Evolutionary conservation across 2,888 invertebrate species (phyloP).

Genomic region (Acutogordius australiensis): DNA sequence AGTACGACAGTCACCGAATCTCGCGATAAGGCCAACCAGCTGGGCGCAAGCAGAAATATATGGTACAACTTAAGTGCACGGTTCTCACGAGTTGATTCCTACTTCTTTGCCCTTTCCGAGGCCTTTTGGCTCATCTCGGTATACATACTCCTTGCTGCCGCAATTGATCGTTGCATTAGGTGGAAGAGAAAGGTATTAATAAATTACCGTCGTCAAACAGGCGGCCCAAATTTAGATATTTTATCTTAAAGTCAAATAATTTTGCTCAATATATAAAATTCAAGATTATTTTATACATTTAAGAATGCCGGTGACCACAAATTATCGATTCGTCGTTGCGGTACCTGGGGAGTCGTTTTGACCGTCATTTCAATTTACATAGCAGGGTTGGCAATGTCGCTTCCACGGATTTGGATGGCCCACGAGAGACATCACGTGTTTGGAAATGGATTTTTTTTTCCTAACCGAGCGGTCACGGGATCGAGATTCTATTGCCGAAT

Average conservation of each 20-base stretch:
- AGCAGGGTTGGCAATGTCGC: background rate
- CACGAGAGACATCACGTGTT: background rate
- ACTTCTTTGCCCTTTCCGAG: background rate
- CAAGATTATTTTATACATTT: too few species aligned
- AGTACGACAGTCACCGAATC: too few species aligned
- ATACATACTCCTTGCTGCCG: background rate
- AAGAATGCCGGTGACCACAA: background rate
- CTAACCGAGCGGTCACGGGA: background rate
- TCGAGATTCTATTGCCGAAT: background rate
- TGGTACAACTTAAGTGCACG: background rate
- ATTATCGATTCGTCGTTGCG: background rate
- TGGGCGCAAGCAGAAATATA: background rate
- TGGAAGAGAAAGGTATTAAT: background rate
- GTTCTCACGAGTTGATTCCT: background rate
- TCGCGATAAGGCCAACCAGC: too few species aligned
- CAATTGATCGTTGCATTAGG: background rate
- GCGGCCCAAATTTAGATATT: too few species aligned
- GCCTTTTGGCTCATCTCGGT: constrained; percentile 8
- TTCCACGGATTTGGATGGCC: background rate
- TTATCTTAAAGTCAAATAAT: too few species aligned
- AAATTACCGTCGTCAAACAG: too few species aligned
- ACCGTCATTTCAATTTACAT: background rate
- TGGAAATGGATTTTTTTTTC: background rate
- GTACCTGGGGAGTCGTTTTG: background rate
- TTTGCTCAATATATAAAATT: too few species aligned